A percentile compares a stretch with the other conserved stretches of the same genome.
Conservation (phyloP, 2,888 invertebrate species). For the Kuschelorhynchus macadamiae region DNA sequence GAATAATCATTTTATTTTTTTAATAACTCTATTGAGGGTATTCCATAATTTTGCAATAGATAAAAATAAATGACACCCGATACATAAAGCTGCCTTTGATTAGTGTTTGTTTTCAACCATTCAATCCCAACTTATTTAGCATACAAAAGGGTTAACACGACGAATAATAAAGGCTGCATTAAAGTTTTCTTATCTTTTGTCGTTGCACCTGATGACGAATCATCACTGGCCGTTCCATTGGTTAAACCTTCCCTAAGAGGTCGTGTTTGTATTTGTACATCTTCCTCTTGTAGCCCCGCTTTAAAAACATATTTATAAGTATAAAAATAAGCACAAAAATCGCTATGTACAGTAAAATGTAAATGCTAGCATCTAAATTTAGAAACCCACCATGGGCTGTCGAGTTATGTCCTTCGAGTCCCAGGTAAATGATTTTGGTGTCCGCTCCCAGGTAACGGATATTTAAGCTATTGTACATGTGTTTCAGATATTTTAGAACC, state of each 20-base stretch:
- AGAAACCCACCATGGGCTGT: conserved; percentile 55
- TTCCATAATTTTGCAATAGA: too few relatives aligned
- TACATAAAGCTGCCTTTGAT: neutral
- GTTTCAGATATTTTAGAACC: conserved; percentile 76
- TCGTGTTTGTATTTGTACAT: conserved; percentile 81
- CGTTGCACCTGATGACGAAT: conserved; percentile 24
- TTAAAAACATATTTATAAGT: conserved; percentile 77
- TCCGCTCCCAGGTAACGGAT: conserved; percentile 69
- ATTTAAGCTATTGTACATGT: conserved; percentile 70
- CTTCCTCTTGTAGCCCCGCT: conserved; percentile 82
- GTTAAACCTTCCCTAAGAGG: conserved; percentile 78
- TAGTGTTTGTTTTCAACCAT: neutral
- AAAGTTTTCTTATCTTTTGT: conserved; percentile 50
- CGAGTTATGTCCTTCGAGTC: conserved; percentile 49
- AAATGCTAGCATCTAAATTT: conserved; percentile 66
- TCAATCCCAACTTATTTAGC: conserved; percentile 13
- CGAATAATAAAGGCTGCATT: conserved; percentile 27
- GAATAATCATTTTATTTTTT: too few relatives aligned
- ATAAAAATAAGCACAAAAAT: conserved; percentile 79
- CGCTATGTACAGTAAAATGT: conserved; percentile 61
- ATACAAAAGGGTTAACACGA: conserved; percentile 40
- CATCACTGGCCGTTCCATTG: conserved; percentile 12
- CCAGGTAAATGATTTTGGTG: conserved; percentile 63
- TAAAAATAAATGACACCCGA: neutral
- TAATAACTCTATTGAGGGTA: too few relatives aligned